Evolutionary conservation across 1,140 invertebrate genomes (phyloP).

Genomic region (Zophobas atratus): DNA sequence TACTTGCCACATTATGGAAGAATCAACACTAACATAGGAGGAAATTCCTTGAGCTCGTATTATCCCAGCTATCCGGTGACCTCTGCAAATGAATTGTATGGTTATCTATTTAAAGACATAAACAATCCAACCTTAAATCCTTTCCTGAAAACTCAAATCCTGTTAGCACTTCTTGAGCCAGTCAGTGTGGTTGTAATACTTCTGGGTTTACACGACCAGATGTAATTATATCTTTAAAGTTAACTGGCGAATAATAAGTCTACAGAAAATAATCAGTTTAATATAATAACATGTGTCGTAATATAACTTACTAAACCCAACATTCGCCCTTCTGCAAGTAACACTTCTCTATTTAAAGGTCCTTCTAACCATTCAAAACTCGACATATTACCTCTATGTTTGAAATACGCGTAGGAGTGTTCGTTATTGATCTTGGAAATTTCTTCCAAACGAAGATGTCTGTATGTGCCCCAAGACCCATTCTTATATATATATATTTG

Average conservation of each 20-base stretch:
- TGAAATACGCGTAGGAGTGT: slow-evolving; percentile 86
- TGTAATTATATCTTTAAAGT: slow-evolving; percentile 84
- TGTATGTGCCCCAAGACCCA: slow-evolving; percentile 77
- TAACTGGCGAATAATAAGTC: slow-evolving; percentile 79
- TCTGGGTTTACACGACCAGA: slow-evolving; percentile 74
- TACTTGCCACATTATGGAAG: slow-evolving; percentile 86
- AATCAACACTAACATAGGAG: slow-evolving; percentile 74
- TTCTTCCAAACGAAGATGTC: slow-evolving; percentile 55
- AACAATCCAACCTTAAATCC: too few species aligned
- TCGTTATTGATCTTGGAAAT: slow-evolving; percentile 67
- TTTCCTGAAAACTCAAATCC: slow-evolving; percentile 83
- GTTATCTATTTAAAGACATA: too few species aligned
- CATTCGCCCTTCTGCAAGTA: too few species aligned
- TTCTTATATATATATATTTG: slow-evolving; percentile 79
- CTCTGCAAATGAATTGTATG: too few species aligned
- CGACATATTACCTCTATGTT: slow-evolving; percentile 84
- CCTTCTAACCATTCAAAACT: slow-evolving; percentile 88
- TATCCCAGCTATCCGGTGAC: slow-evolving; percentile 82
- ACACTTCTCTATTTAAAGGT: slow-evolving; percentile 68
- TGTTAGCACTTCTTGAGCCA: slow-evolving; percentile 77
- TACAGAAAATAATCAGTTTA: too few species aligned
- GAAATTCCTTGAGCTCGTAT: slow-evolving; percentile 72
- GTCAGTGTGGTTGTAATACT: slow-evolving; percentile 71
- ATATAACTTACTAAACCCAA: too few species aligned
- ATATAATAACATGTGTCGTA: too few species aligned